Percentiles rank a stretch among this genome's conserved stretches.
phyloP scores from a whole-genome alignment of 2,888 invertebrate genomes.

The Tethea ocularis region DNA sequence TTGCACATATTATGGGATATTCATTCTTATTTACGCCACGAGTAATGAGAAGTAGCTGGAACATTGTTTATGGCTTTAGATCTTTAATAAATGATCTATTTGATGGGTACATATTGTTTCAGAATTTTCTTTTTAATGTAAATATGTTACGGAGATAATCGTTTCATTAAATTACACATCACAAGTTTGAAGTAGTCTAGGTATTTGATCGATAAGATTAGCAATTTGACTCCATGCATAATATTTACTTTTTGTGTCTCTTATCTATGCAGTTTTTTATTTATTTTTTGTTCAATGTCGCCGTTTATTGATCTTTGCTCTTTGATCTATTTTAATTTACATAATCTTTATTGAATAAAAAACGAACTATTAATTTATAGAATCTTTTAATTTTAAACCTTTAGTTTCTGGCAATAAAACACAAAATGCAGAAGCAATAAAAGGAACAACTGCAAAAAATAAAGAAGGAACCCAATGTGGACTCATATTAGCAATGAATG shows the following conservation, averaged over 20 bases:
- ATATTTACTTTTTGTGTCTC: neutral
- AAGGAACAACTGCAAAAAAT: slow-evolving; percentile 47
- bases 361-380: slow-evolving; percentile 21
- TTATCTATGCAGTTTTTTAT: neutral
- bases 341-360: neutral
- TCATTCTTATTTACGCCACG: slow-evolving; percentile 48
- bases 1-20: slow-evolving; percentile 50
- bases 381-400: slow-evolving; percentile 48
- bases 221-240: slow-evolving; percentile 16
- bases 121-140: neutral
- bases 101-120: neutral
- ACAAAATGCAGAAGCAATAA: slow-evolving; percentile 44
- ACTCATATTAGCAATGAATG: slow-evolving; percentile 48
- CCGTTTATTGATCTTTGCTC: neutral
- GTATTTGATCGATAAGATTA: slow-evolving; percentile 25
- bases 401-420: slow-evolving; percentile 56
- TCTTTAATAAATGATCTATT: neutral
- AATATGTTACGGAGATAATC: neutral
- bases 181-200: neutral
- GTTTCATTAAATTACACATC: neutral
- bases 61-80: slow-evolving; percentile 16
- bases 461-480: slow-evolving; percentile 59
- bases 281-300: neutral
- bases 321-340: neutral
- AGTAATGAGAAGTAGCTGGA: slow-evolving; percentile 37